Evolutionary conservation across 2,797 vertebrate genomes (phyloP).

Genomic region (Agapornis canus): DNA sequence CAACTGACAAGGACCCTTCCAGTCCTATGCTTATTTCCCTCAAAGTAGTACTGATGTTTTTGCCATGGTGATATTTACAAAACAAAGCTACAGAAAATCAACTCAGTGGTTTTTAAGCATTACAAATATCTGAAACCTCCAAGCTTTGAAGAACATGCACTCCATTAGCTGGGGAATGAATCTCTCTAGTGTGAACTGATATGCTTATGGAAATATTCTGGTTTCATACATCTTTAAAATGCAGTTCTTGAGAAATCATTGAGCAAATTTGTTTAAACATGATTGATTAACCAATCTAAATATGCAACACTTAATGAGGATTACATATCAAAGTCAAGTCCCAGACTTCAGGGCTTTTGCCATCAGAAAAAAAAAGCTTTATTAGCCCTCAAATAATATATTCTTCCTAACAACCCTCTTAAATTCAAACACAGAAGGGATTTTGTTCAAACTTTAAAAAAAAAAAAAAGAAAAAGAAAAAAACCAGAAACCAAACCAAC

Average conservation of each 20-base stretch:
- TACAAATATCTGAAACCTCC: constrained; percentile 21
- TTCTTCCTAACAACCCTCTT: not conserved
- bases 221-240: constrained; percentile 4
- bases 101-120: not conserved
- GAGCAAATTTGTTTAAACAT: constrained; percentile 23
- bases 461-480: not conserved
- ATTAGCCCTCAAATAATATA: constrained; percentile 4
- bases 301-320: constrained; percentile 5
- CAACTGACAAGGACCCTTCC: not conserved
- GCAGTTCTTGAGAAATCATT: not conserved
- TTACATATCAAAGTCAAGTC: not conserved
- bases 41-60: not conserved
- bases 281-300: constrained; percentile 24
- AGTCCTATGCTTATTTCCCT: not conserved
- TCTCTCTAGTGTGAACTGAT: not conserved
- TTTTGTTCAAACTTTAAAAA: constrained; percentile 1
- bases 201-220: not conserved
- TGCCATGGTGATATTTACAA: constrained; percentile 38
- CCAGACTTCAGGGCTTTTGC: not conserved
- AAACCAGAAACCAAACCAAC: not conserved
- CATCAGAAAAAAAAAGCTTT: not conserved
- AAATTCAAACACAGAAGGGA: constrained; percentile 28
- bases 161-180: constrained; percentile 11
- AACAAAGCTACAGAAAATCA: constrained; percentile 40
- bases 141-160: not conserved